These are phyloP conservation scores for Takifugu bimaculatus DNA, from an alignment of 2,113 vertebrate genomes.

Conservation along the genomic window DNA sequence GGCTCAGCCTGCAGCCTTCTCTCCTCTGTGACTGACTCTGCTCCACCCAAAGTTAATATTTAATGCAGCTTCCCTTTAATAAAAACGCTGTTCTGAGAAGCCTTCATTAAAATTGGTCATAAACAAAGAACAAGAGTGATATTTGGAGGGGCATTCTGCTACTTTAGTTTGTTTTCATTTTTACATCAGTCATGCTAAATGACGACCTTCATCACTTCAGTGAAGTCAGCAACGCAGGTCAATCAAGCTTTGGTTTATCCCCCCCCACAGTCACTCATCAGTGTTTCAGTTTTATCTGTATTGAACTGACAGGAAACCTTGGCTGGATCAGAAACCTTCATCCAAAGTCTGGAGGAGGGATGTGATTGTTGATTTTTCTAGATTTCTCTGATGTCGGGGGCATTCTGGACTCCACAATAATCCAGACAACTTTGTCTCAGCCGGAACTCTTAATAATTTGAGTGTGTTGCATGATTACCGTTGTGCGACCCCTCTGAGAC, in stretches of 20 bases:
- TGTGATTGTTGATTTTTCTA: too few relatives aligned
- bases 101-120: conserved; percentile 63
- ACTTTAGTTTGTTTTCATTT: conserved; percentile 47
- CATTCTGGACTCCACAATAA: too few relatives aligned
- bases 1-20: conserved; percentile 14
- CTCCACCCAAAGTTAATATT: conserved; percentile 67
- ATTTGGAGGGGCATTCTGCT: conserved; percentile 59
- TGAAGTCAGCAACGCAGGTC: conserved; percentile 25
- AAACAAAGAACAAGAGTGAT: conserved; percentile 38
- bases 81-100: conserved; percentile 60
- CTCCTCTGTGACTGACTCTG: conserved; percentile 61
- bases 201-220: too few relatives aligned
- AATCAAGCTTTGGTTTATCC: conserved; percentile 14
- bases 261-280: conserved; percentile 8
- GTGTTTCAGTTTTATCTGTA: too few relatives aligned
- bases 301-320: too few relatives aligned
- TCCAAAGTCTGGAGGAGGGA: too few relatives aligned
- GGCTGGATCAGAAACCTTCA: too few relatives aligned
- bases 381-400: too few relatives aligned
- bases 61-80: conserved; percentile 66
- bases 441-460: too few relatives aligned
- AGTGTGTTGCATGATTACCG: neutral
- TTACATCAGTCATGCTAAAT: conserved; percentile 43
- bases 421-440: too few relatives aligned
- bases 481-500: conserved; percentile 8